These are phyloP conservation scores for Limnephilus auricula DNA, from an alignment of 2,888 invertebrate genomes.

Conservation along the genomic window DNA sequence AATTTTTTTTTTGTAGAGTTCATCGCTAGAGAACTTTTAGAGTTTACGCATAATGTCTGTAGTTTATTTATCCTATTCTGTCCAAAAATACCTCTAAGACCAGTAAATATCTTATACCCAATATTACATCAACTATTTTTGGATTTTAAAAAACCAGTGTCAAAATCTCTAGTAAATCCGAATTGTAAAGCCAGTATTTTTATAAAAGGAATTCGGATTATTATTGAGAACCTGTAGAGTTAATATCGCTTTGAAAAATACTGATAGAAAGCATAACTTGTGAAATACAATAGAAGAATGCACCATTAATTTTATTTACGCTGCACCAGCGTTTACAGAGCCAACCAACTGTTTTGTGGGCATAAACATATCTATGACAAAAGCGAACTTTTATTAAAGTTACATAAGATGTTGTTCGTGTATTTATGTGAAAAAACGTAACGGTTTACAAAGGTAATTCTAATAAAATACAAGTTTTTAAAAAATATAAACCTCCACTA, in stretches of 20 bases:
- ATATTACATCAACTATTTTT: too few relatives aligned
- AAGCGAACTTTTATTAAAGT: neutral
- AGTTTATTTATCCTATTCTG: neutral
- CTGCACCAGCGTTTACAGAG: neutral
- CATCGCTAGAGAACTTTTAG: too few relatives aligned
- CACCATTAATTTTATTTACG: neutral
- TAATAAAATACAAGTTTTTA: neutral
- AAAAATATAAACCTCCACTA: neutral
- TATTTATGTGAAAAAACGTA: neutral
- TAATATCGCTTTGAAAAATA: neutral
- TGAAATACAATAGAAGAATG: conserved; percentile 2
- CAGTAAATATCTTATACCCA: too few relatives aligned
- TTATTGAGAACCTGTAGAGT: neutral
- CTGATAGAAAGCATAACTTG: neutral
- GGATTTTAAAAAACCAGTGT: neutral
- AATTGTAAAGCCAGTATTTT: neutral
- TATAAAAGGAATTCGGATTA: neutral
- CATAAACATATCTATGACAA: neutral
- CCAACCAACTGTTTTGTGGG: neutral
- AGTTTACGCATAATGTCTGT: too few relatives aligned
- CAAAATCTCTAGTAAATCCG: neutral
- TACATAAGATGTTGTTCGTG: neutral
- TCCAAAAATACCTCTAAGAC: too few relatives aligned
- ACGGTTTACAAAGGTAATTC: neutral
- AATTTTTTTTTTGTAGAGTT: too few relatives aligned